Conservation (phyloP, 1,140 invertebrate species). For the Hypothenemus hampei region DNA sequence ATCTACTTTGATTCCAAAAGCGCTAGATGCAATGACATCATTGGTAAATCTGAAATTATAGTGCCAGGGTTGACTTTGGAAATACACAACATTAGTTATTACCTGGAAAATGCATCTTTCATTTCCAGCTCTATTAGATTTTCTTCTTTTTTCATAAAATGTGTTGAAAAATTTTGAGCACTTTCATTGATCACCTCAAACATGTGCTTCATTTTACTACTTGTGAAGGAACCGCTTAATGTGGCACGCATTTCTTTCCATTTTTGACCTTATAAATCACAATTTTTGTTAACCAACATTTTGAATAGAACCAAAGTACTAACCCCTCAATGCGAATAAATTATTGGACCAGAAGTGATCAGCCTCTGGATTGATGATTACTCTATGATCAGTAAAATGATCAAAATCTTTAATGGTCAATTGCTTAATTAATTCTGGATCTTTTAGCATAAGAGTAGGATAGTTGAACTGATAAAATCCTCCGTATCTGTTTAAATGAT, state of each 20-base stretch:
- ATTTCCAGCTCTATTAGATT: conserved; percentile 24
- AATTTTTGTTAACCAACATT: no score
- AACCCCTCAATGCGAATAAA: conserved; percentile 51
- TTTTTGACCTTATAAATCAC: conserved; percentile 38
- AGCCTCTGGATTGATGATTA: conserved; percentile 40
- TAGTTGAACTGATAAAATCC: conserved; percentile 51
- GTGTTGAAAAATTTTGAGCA: conserved; percentile 34
- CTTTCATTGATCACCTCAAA: conserved; percentile 39
- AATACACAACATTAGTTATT: not conserved
- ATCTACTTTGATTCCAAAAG: conserved; percentile 44
- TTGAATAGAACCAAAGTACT: not conserved
- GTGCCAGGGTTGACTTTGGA: not conserved
- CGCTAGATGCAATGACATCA: conserved; percentile 44
- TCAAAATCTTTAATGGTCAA: conserved; percentile 62
- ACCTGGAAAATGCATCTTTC: conserved; percentile 20
- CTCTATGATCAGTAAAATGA: conserved; percentile 54
- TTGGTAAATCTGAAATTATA: conserved; percentile 37
- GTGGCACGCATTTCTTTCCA: conserved; percentile 45
- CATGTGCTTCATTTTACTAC: conserved; percentile 44
- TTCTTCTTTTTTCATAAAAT: conserved; percentile 32
- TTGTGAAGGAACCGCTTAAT: conserved; percentile 45
- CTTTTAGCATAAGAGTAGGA: conserved; percentile 53
- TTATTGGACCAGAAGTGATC: conserved; percentile 54
- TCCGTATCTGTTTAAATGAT: conserved; percentile 44
- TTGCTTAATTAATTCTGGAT: conserved; percentile 56